A percentile compares a stretch with the other conserved stretches of the same genome.
phyloP scores from a whole-genome alignment of 2,888 invertebrate genomes.

The Archaeoteleia sp. region DNA sequence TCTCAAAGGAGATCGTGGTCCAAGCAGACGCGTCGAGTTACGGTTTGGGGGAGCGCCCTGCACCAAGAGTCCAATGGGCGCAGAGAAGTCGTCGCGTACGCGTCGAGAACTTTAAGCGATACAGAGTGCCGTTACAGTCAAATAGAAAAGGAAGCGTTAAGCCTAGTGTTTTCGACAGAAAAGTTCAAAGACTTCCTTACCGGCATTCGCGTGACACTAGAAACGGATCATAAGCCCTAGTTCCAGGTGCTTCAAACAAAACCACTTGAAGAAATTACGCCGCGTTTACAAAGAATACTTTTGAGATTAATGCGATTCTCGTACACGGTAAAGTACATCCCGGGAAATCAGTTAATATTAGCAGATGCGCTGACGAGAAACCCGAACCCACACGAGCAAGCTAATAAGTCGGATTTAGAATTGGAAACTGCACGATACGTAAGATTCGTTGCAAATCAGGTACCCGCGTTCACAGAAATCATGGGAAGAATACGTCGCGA shows the following conservation, averaged over 20 bases:
- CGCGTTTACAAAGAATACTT: slow-evolving; percentile 66
- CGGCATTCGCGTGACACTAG: slow-evolving; percentile 60
- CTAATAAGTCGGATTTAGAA: slow-evolving; percentile 4
- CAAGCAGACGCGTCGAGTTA: slow-evolving; percentile 62
- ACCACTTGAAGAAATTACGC: slow-evolving; percentile 64
- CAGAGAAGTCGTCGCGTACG: slow-evolving; percentile 63
- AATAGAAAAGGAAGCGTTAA: slow-evolving; percentile 70
- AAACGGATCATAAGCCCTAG: slow-evolving; percentile 71
- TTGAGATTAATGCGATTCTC: slow-evolving; percentile 60
- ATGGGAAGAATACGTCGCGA: slow-evolving; percentile 39
- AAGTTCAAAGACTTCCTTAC: slow-evolving; percentile 63
- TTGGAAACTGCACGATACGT: slow-evolving; percentile 24
- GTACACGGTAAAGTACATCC: slow-evolving; percentile 57
- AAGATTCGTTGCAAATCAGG: slow-evolving; percentile 30
- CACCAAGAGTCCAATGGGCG: slow-evolving; percentile 54
- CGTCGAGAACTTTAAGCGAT: slow-evolving; percentile 56
- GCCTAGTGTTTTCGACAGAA: slow-evolving; percentile 63
- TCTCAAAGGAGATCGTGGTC: slow-evolving; percentile 30
- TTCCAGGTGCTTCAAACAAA: slow-evolving; percentile 65
- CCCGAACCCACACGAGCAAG: slow-evolving; percentile 18
- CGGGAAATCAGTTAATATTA: slow-evolving; percentile 60
- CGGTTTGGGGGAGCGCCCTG: slow-evolving; percentile 63
- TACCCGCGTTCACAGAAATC: slow-evolving; percentile 36
- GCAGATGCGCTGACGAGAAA: slow-evolving; percentile 60
- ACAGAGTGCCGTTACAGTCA: slow-evolving; percentile 66